Evolutionary conservation across 2,113 vertebrate species (phyloP).

Genomic region (Megalops atlanticus): DNA sequence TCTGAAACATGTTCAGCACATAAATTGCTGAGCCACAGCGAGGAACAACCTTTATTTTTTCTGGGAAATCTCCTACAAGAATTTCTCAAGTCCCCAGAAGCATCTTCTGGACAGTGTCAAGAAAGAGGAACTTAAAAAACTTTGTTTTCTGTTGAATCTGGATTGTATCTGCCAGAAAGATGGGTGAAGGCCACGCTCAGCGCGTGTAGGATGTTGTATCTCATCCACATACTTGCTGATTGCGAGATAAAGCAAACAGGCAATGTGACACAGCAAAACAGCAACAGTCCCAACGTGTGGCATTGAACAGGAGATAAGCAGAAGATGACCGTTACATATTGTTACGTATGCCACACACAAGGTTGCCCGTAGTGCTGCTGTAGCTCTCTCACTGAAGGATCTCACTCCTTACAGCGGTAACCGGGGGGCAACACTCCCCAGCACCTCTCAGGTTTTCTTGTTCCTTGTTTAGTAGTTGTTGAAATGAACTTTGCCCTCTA

Average conservation of each 20-base stretch:
- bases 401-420: neutral
- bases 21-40: constrained; percentile 11
- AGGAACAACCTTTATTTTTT: constrained; percentile 1
- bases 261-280: neutral
- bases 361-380: no score
- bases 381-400: neutral
- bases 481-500: no score
- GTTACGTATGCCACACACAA: no score
- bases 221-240: neutral
- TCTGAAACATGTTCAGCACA: neutral
- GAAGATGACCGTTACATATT: no score
- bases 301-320: no score
- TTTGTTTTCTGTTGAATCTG: constrained; percentile 21
- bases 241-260: neutral
- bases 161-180: neutral
- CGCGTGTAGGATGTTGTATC: constrained; percentile 7
- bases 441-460: neutral
- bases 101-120: constrained; percentile 43
- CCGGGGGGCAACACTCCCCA: neutral
- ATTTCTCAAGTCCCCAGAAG: constrained; percentile 36
- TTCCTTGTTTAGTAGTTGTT: no score
- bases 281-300: neutral
- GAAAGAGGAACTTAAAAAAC: constrained; percentile 17
- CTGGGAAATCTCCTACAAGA: constrained; percentile 40
- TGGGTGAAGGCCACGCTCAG: constrained; percentile 24